These are phyloP conservation scores for Clinocottus analis DNA, from an alignment of 2,113 vertebrate species.

Conservation along the genomic window DNA sequence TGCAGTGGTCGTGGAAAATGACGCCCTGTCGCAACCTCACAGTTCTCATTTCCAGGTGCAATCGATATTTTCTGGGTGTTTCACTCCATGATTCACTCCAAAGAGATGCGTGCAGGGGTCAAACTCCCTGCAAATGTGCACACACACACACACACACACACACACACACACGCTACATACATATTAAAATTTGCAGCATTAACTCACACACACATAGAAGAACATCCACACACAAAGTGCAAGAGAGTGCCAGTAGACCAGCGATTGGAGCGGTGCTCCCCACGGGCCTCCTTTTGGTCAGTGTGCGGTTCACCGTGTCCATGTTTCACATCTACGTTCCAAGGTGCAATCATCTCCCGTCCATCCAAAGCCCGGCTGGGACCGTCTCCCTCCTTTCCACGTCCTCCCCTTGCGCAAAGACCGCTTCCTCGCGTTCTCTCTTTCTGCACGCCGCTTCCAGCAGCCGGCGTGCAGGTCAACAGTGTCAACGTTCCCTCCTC, in stretches of 20 bases:
- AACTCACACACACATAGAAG: slow-evolving; percentile 33
- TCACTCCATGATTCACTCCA: slow-evolving; percentile 33
- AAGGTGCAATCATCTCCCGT: slow-evolving; percentile 63
- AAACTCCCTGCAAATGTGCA: slow-evolving; percentile 27
- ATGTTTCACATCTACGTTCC: slow-evolving; percentile 52
- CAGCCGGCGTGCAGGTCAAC: slow-evolving; percentile 56
- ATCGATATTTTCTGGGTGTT: slow-evolving; percentile 51
- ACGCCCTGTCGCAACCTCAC: slow-evolving; percentile 20
- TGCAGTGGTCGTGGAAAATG: slow-evolving; percentile 12
- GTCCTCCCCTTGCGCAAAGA: slow-evolving; percentile 18
- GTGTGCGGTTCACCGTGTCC: slow-evolving; percentile 50
- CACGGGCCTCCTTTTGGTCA: slow-evolving; percentile 58
- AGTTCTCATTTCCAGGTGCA: slow-evolving; percentile 46
- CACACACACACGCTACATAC: slow-evolving; percentile 24
- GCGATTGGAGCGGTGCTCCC: slow-evolving; percentile 64
- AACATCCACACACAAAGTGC: slow-evolving; percentile 77
- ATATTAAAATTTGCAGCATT: slow-evolving; percentile 29
- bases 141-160: slow-evolving; percentile 27
- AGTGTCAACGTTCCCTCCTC: slow-evolving; percentile 61
- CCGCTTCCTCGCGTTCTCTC: slow-evolving; percentile 17
- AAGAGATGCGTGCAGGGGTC: slow-evolving; percentile 28
- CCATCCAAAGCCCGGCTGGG: slow-evolving; percentile 52
- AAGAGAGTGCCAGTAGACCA: slow-evolving; percentile 73
- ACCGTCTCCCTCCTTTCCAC: slow-evolving; percentile 37
- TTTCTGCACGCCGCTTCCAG: slow-evolving; percentile 45